phyloP scores from a whole-genome alignment of 2,113 vertebrate genomes.

The Microcebus murinus region DNA sequence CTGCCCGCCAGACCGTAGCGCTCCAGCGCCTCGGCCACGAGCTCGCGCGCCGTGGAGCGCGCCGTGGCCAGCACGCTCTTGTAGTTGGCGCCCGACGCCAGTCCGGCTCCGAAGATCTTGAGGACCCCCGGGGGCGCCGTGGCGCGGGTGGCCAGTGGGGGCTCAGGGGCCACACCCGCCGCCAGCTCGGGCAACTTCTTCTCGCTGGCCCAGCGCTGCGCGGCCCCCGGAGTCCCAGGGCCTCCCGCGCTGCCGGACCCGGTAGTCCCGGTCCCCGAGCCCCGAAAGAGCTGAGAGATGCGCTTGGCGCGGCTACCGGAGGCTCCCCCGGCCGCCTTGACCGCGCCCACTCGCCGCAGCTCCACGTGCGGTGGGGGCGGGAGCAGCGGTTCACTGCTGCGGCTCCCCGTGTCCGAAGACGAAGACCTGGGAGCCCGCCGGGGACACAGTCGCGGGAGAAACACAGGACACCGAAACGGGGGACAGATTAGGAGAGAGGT shows the following conservation, averaged over 20 bases:
- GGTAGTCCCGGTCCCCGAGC: constrained; percentile 71
- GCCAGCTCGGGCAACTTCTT: constrained; percentile 88
- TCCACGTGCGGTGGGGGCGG: constrained; percentile 80
- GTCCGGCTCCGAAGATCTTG: constrained; percentile 84
- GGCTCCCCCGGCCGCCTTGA: constrained; percentile 80
- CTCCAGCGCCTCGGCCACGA: constrained; percentile 84
- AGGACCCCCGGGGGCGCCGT: constrained; percentile 82
- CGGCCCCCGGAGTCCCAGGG: constrained; percentile 84
- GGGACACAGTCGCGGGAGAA: neutral
- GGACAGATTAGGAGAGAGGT: neutral
- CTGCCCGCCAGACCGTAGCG: constrained; percentile 81
- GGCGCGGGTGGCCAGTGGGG: constrained; percentile 57
- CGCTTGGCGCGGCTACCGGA: constrained; percentile 89
- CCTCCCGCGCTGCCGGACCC: constrained; percentile 77
- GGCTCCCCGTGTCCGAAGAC: constrained; percentile 85
- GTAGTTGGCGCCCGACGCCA: constrained; percentile 84
- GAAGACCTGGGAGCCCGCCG: constrained; percentile 78
- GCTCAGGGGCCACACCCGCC: constrained; percentile 76
- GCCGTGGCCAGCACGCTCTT: constrained; percentile 85
- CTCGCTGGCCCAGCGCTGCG: constrained; percentile 90
- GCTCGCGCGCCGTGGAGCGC: constrained; percentile 83
- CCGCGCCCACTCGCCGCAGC: constrained; percentile 79
- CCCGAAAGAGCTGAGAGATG: constrained; percentile 93
- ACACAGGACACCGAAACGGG: constrained; percentile 9
- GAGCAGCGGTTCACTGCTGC: constrained; percentile 79